Percentiles rank a stretch among this genome's conserved stretches.
phyloP scores from a whole-genome alignment of 2,797 vertebrate genomes.

The Rhincodon typus region DNA sequence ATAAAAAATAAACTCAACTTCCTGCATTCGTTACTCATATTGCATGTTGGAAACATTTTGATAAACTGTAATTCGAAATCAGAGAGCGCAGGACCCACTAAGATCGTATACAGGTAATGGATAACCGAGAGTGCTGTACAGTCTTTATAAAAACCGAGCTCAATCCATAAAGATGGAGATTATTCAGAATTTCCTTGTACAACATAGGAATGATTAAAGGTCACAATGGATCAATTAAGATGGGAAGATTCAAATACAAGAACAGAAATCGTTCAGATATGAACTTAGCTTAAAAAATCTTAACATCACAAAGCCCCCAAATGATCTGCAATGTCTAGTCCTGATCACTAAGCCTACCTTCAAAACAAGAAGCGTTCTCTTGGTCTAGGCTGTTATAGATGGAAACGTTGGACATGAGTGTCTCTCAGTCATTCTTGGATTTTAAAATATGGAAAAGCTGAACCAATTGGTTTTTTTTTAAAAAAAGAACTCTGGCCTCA shows the following conservation, averaged over 20 bases:
- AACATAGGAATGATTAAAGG: background rate
- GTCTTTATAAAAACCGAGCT: background rate
- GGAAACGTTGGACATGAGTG: background rate
- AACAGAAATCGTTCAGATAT: background rate
- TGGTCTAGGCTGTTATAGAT: background rate
- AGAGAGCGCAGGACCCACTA: background rate
- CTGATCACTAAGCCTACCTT: background rate
- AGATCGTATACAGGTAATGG: too few relatives aligned
- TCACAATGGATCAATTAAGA: background rate
- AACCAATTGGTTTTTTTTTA: background rate
- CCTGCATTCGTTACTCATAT: background rate
- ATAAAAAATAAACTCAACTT: background rate
- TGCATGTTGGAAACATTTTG: background rate
- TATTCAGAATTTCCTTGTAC: background rate
- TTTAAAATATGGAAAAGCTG: background rate
- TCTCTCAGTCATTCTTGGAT: background rate
- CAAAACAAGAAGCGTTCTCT: background rate
- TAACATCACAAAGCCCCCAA: background rate
- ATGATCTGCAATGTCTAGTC: background rate
- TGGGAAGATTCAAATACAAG: background rate
- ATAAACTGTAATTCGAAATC: background rate
- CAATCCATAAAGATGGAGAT: background rate
- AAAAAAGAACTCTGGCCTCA: background rate
- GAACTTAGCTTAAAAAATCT: background rate
- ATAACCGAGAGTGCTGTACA: too few relatives aligned